Evolutionary conservation across 2,888 invertebrate species (phyloP).

Genomic region (Drosophila stalkeri): DNA sequence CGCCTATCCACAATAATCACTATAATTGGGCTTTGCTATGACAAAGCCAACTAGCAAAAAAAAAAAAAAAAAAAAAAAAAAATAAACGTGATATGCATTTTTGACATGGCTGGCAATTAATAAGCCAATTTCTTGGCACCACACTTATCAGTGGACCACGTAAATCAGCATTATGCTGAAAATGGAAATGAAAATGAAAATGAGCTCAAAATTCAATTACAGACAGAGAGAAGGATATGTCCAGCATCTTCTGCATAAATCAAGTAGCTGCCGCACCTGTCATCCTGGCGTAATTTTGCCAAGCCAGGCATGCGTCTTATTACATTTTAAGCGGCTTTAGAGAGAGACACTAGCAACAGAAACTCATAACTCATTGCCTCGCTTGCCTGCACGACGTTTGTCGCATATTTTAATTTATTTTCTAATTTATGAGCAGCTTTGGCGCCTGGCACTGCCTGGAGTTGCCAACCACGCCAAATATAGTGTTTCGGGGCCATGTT

Average conservation of each 20-base stretch:
- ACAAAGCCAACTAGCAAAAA: constrained; percentile 43
- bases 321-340: constrained; percentile 75
- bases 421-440: constrained; percentile 74
- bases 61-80: constrained; percentile 45
- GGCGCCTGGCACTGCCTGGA: constrained; percentile 17
- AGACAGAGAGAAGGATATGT: background rate
- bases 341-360: constrained; percentile 23
- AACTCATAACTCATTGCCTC: constrained; percentile 67
- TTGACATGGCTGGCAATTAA: constrained; percentile 60
- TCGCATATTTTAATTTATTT: constrained; percentile 78
- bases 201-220: constrained; percentile 79
- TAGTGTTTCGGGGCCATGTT: constrained; percentile 36
- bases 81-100: constrained; percentile 75
- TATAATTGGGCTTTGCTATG: constrained; percentile 75
- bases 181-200: constrained; percentile 70
- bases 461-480: constrained; percentile 54
- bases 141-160: constrained; percentile 59
- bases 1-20: constrained; percentile 70
- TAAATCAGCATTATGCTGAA: constrained; percentile 76
- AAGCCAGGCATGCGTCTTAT: constrained; percentile 61
- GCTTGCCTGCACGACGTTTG: constrained; percentile 55
- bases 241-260: constrained; percentile 58
- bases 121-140: constrained; percentile 57
- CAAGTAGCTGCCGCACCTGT: constrained; percentile 54
- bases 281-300: constrained; percentile 61